Evolutionary conservation across 2,888 invertebrate genomes (phyloP).

Genomic region (Lacanobia oleracea): DNA sequence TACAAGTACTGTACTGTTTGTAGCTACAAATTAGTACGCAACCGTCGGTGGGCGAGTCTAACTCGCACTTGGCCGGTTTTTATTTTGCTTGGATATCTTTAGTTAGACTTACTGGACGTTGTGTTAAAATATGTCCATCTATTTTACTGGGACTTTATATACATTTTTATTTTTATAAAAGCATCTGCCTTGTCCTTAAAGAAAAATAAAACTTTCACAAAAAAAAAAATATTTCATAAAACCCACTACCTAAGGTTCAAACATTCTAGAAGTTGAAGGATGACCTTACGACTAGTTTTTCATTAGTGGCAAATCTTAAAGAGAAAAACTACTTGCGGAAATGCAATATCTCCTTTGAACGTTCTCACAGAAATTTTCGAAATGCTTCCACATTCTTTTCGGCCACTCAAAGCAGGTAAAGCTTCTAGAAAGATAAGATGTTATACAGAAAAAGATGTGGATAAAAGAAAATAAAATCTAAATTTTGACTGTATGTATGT

Average conservation of each 20-base stretch:
- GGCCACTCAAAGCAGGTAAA: slow-evolving; percentile 43
- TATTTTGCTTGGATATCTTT: too few species aligned
- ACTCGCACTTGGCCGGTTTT: too few species aligned
- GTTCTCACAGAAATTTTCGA: slow-evolving; percentile 27
- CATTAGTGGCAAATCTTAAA: slow-evolving; percentile 34
- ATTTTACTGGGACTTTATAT: too few species aligned
- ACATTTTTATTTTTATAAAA: too few species aligned
- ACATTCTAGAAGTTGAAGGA: slow-evolving; percentile 13
- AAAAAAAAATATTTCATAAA: background rate
- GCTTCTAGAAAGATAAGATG: slow-evolving; percentile 30
- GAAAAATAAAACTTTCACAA: too few species aligned
- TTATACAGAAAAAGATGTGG: slow-evolving; percentile 20
- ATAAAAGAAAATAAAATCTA: slow-evolving; percentile 7
- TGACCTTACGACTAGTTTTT: slow-evolving; percentile 27
- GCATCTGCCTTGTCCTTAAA: too few species aligned
- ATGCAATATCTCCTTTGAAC: slow-evolving; percentile 50
- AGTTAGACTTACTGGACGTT: too few species aligned
- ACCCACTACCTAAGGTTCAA: background rate
- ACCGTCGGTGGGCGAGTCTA: too few species aligned
- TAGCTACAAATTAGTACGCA: too few species aligned
- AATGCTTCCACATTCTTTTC: slow-evolving; percentile 47
- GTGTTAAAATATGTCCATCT: too few species aligned
- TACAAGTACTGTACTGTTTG: too few species aligned
- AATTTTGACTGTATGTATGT: too few species aligned
- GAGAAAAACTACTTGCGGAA: slow-evolving; percentile 37